A percentile compares a stretch with the other conserved stretches of the same genome.
phyloP scores from a whole-genome alignment of 1,140 invertebrate species.

The Diabrotica undecimpunctata region DNA sequence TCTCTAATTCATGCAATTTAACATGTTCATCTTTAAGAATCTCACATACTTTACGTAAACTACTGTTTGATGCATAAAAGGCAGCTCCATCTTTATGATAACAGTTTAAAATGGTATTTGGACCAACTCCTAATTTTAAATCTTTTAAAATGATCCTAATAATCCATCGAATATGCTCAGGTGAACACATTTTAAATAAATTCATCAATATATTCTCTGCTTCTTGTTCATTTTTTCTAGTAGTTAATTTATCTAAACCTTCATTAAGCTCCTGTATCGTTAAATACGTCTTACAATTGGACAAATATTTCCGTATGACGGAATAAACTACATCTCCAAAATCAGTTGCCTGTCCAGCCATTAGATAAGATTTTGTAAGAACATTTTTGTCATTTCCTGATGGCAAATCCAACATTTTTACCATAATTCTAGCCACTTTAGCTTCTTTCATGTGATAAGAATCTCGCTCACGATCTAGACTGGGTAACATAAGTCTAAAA shows the following conservation, averaged over 20 bases:
- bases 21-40: slow-evolving; percentile 60
- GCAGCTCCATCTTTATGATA: slow-evolving; percentile 80
- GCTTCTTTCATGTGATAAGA: slow-evolving; percentile 65
- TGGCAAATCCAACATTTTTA: slow-evolving; percentile 64
- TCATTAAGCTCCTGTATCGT: slow-evolving; percentile 65
- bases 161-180: slow-evolving; percentile 49
- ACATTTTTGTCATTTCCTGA: slow-evolving; percentile 62
- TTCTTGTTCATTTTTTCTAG: slow-evolving; percentile 53
- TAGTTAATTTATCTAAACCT: slow-evolving; percentile 66
- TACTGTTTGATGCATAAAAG: slow-evolving; percentile 54
- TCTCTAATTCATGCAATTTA: slow-evolving; percentile 63
- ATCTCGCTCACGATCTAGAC: slow-evolving; percentile 60
- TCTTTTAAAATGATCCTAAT: slow-evolving; percentile 84
- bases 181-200: slow-evolving; percentile 43
- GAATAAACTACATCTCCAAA: slow-evolving; percentile 71
- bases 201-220: slow-evolving; percentile 44
- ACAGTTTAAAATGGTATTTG: slow-evolving; percentile 63
- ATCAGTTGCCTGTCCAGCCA: slow-evolving; percentile 53
- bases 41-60: slow-evolving; percentile 62
- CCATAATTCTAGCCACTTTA: slow-evolving; percentile 62
- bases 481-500: slow-evolving; percentile 68
- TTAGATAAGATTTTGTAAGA: slow-evolving; percentile 53
- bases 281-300: slow-evolving; percentile 48
- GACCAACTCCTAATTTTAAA: slow-evolving; percentile 68
- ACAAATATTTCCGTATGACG: slow-evolving; percentile 64